Percentiles rank a stretch among this genome's conserved stretches.
phyloP scores from a whole-genome alignment of 2,888 invertebrate genomes.

The Dysmachus trigonus region DNA sequence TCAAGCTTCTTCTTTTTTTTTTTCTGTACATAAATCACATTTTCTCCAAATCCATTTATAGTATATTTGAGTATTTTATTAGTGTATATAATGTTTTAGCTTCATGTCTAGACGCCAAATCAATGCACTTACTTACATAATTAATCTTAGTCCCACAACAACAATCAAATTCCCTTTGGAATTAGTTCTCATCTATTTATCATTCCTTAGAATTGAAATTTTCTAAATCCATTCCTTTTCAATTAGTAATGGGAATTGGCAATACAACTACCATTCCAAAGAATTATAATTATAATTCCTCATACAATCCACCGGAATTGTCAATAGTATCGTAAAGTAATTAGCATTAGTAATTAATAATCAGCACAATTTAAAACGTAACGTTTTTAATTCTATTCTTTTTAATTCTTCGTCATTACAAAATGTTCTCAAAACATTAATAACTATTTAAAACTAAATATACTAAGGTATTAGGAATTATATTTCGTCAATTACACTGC shows the following conservation, averaged over 20 bases:
- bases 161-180: no score
- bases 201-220: no score
- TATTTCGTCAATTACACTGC: neutral
- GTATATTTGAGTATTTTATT: neutral
- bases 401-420: no score
- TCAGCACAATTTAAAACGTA: no score
- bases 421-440: no score
- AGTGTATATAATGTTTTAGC: neutral
- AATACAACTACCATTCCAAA: neutral
- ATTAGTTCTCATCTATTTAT: no score
- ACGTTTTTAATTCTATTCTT: no score
- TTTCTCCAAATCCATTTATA: neutral
- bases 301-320: no score
- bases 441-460: neutral
- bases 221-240: neutral
- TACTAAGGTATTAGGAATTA: neutral
- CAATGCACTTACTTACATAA: neutral
- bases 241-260: neutral
- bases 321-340: no score
- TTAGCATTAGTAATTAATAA: no score
- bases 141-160: neutral
- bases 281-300: no score
- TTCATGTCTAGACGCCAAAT: neutral
- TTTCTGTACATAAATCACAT: neutral
- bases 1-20: neutral